Evolutionary conservation across 2,113 vertebrate genomes (phyloP), one percentile per base, ranked within the genome.

Genomic region (Anser brachyrhynchus): DNA sequence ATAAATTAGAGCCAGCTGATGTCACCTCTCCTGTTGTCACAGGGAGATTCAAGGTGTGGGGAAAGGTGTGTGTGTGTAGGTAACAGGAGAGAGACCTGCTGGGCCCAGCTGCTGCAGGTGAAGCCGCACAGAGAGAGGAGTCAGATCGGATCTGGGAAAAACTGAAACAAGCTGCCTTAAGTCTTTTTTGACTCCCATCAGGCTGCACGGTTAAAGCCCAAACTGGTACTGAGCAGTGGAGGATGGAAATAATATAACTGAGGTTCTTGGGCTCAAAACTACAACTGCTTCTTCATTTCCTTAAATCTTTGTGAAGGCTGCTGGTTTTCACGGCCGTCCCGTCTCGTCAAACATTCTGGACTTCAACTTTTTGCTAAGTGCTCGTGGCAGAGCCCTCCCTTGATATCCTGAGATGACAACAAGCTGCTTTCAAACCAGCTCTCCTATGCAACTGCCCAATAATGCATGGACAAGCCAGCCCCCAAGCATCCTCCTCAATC

Each of bases 21-120:
- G 51, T 20, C 13, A 7, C 44, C 43, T 71, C 17, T 86, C 8
- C 58, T 37, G 3, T 54, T 25, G 29, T 6, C 37, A 11, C 1
- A n/a, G 16, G n/a, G 33, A 70, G 20, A 70, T 35, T 26, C 6
- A 31, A 41, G 18, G 19, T 17, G 28, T 0, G 0, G 43, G 55
- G 37, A 65, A 57, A 65, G 51, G 5, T 15, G 0, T 28, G 22
- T 78, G 17, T 55, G 35, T 62, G 22, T 35, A 46, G 35, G 25
- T 28, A 37, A 73, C 3, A 35, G 17, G 35, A 74, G 25, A 77
- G 23, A 9, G 76, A 21, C 54, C 41, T 44, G 5, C 6, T 29
- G n/a, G 33, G 3, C 17, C 11, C 52, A 51, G 13, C 17, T 28
- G 10, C 22, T 25, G 4, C 79, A 43, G 46, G 23, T 13, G 13